Evolutionary conservation across 2,888 invertebrate species (phyloP), one percentile per base, ranked within the genome.

Genomic region (Leucoma salicis): DNA sequence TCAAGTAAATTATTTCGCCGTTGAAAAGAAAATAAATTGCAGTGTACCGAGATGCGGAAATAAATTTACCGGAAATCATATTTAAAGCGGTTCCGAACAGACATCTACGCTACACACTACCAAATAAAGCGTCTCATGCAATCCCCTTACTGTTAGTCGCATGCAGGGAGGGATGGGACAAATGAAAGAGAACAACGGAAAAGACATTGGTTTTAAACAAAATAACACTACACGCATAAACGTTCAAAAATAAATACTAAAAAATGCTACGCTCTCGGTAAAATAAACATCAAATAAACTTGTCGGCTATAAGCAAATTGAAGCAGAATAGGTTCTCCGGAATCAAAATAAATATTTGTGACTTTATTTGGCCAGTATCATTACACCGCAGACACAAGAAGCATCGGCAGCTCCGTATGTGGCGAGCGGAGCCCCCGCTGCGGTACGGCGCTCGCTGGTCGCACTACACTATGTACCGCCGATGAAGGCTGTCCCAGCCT

Each of bases 311-410:
- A 89, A 90, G 88, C 87, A 88, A 86, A 86, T 84, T 84, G 68
- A 89, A 90, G 89, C 89, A 89, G 88, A 89, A 89, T 89, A 89
- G 88, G 89, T 89, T 88, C 89, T 88, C 86, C 84, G 82, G 87
- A 84, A 85, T 84, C 82, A 86, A 84, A 87, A 84, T 81, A 87
- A 90, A 84, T 78, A 56, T 63, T 62, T 53, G 54, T 61, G 81
- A 79, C 71, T 83, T 86, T 78, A 83, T 81, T 87, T 90, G 91
- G 91, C 90, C 91, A 91, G 83, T 81, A 82, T 86, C 82, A 84
- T 87, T 83, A 67, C 74, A 80, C 81, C 74, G 80, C 74, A 72
- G 75, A 70, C 63, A 79, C 73, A 75, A 45, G 66, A 80, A 82
- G 82, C 83, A 62, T 74, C 79, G 76, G 71, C 77, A 70, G 73